phyloP scores from a whole-genome alignment of 2,888 invertebrate species.

The Caenorhabditis afra region DNA sequence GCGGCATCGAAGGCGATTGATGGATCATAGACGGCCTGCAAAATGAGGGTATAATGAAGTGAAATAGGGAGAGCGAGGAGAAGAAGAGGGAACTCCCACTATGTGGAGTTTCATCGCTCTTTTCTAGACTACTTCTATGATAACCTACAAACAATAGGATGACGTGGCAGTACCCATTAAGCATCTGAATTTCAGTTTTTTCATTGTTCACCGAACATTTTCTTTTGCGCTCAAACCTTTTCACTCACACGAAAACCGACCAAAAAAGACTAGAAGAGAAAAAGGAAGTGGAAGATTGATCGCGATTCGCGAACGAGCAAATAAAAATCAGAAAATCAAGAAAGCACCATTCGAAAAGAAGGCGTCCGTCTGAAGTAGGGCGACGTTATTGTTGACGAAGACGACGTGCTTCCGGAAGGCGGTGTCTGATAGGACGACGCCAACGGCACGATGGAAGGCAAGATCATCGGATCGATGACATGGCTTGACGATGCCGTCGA shows the following conservation, averaged over 20 bases:
- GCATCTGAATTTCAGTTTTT: too few relatives aligned
- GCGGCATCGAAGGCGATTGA: slow-evolving; percentile 80
- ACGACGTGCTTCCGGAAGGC: background rate
- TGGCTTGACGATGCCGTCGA: slow-evolving; percentile 5
- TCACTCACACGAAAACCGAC: slow-evolving; percentile 16
- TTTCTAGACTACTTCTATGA: too few relatives aligned
- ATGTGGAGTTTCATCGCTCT: too few relatives aligned
- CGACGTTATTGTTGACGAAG: slow-evolving; percentile 31
- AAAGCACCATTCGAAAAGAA: slow-evolving; percentile 71
- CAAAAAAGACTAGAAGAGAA: slow-evolving; percentile 17
- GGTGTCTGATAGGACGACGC: background rate
- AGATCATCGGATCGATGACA: slow-evolving; percentile 6
- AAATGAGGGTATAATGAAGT: slow-evolving; percentile 1
- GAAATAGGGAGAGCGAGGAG: slow-evolving; percentile 8
- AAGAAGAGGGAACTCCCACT: too few relatives aligned
- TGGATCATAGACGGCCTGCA: slow-evolving; percentile 76
- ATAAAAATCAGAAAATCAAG: slow-evolving; percentile 21
- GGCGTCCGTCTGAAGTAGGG: slow-evolving; percentile 66
- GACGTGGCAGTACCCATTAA: too few relatives aligned
- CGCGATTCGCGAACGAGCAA: background rate
- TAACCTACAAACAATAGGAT: too few relatives aligned
- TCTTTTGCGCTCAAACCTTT: background rate
- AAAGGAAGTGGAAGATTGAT: slow-evolving; percentile 5
- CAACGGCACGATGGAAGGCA: too few relatives aligned
- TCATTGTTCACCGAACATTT: too few relatives aligned